These are phyloP conservation scores for Ectobius pallidus DNA, from an alignment of 2,888 invertebrate species.

Conservation along the genomic window DNA sequence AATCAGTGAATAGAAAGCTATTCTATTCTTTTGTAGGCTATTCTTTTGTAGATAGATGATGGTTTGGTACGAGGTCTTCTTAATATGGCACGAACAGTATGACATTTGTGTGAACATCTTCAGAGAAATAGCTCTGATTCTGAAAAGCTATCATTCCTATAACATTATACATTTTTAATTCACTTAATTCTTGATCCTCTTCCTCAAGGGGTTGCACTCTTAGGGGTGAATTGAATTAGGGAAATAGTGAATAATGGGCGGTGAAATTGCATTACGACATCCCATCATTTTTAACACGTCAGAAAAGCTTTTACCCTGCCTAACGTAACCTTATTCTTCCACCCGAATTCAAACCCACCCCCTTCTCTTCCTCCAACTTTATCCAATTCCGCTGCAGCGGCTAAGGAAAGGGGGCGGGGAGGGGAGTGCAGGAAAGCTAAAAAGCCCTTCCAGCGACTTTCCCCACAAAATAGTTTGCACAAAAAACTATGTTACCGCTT, in stretches of 20 bases:
- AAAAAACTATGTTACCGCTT: neutral
- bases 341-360: neutral
- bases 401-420: neutral
- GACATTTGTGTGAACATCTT: too few relatives aligned
- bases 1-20: too few relatives aligned
- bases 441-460: neutral
- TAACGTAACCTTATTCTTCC: neutral
- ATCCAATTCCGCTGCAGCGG: neutral
- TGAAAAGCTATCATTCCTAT: too few relatives aligned
- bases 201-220: too few relatives aligned
- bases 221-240: neutral
- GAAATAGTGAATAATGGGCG: neutral
- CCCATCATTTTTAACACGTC: neutral
- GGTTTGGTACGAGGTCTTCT: too few relatives aligned
- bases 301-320: conserved; percentile 1
- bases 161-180: neutral
- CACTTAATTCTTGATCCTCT: neutral
- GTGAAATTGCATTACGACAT: neutral
- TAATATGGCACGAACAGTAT: too few relatives aligned
- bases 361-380: neutral
- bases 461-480: neutral
- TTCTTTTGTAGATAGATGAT: too few relatives aligned
- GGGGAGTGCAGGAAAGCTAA: neutral
- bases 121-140: too few relatives aligned
- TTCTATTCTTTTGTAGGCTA: too few relatives aligned